phyloP scores from a whole-genome alignment of 2,113 vertebrate species.

The Prolemur simus region DNA sequence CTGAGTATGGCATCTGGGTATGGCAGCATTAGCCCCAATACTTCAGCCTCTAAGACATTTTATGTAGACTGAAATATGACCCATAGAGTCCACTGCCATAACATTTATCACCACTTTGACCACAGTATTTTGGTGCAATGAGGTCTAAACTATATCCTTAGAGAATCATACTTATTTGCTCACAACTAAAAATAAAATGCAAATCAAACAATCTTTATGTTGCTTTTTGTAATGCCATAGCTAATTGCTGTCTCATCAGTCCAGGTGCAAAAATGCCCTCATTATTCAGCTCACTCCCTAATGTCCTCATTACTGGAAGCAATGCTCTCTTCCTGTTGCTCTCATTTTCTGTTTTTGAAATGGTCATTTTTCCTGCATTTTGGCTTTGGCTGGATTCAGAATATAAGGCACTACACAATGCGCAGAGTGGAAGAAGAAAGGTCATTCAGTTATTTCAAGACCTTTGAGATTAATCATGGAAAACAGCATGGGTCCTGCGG shows the following conservation, averaged over 20 bases:
- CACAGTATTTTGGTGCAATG: not conserved
- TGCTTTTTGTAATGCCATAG: not conserved
- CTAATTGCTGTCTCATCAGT: not conserved
- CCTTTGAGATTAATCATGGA: constrained; percentile 12
- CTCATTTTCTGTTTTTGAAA: constrained; percentile 51
- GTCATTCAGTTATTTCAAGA: constrained; percentile 1
- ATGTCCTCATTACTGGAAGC: not conserved
- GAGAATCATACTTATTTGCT: not conserved
- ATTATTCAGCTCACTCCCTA: not conserved
- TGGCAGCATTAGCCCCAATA: not conserved
- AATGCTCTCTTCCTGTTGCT: not conserved
- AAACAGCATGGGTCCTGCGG: not conserved
- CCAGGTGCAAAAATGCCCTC: not conserved
- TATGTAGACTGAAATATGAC: not conserved
- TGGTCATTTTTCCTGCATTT: not conserved
- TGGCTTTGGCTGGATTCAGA: constrained; percentile 9
- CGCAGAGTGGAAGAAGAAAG: not conserved
- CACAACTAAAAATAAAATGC: constrained; percentile 22
- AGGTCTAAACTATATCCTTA: not conserved
- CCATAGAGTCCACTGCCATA: not conserved
- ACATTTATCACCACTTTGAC: not conserved
- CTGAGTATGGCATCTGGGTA: not conserved
- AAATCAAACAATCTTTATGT: constrained; percentile 23
- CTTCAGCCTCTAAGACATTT: not conserved
- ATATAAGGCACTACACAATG: not conserved